phyloP scores from a whole-genome alignment of 1,140 invertebrate genomes.

The Chymomyza costata region DNA sequence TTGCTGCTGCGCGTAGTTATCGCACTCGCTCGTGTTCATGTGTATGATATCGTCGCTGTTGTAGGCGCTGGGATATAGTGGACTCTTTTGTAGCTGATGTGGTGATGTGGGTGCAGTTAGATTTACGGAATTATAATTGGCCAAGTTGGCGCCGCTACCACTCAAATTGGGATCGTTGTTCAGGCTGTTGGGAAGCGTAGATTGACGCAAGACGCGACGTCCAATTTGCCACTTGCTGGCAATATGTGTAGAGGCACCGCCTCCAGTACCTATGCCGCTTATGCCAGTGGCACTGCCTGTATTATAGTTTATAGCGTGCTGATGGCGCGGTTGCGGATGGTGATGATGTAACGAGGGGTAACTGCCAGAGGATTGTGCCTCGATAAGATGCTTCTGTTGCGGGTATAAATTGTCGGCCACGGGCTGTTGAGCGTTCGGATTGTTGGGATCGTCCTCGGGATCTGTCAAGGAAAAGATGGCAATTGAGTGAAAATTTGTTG shows the following conservation, averaged over 20 bases:
- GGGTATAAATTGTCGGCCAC: conserved; percentile 67
- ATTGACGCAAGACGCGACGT: conserved; percentile 70
- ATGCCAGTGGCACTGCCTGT: conserved; percentile 66
- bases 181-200: conserved; percentile 63
- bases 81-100: conserved; percentile 66
- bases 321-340: conserved; percentile 37
- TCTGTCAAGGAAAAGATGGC: conserved; percentile 26
- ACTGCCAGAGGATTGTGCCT: conserved; percentile 62
- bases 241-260: background rate
- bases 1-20: conserved; percentile 49
- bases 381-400: conserved; percentile 65
- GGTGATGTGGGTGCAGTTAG: conserved; percentile 71
- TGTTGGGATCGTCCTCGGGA: conserved; percentile 73
- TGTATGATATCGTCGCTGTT: conserved; percentile 73
- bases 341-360: conserved; percentile 65
- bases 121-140: conserved; percentile 66
- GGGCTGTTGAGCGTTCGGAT: conserved; percentile 60
- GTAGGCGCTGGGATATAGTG: conserved; percentile 69
- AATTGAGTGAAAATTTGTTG: too few relatives aligned
- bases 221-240: conserved; percentile 64
- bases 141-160: conserved; percentile 61
- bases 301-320: conserved; percentile 48
- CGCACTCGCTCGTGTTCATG: conserved; percentile 63
- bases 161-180: conserved; percentile 63
- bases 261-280: conserved; percentile 25